These are phyloP conservation scores for Sebastes iracundus DNA, from an alignment of 2,797 vertebrate genomes.

Conservation along the genomic window DNA sequence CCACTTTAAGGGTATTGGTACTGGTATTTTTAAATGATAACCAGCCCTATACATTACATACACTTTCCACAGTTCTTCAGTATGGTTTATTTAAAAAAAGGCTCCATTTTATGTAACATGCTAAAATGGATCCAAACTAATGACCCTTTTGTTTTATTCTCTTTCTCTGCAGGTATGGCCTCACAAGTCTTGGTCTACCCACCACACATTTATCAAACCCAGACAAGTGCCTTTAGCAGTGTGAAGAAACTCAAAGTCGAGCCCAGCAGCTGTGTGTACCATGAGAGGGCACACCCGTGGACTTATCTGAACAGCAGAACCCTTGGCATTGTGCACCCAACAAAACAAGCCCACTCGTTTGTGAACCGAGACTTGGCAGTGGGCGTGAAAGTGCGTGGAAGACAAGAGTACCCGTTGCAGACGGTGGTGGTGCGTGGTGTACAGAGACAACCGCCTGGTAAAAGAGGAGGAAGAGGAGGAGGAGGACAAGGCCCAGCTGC, in stretches of 20 bases:
- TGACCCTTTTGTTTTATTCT: constrained; percentile 37
- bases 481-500: constrained; percentile 58
- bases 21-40: no score
- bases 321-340: constrained; percentile 90
- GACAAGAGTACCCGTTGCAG: constrained; percentile 90
- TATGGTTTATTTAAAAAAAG: neutral
- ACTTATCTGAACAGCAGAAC: constrained; percentile 96
- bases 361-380: constrained; percentile 89
- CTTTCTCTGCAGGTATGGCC: constrained; percentile 93
- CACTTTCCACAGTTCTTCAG: neutral
- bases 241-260: constrained; percentile 99
- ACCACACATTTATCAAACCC: constrained; percentile 99
- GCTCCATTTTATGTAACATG: neutral
- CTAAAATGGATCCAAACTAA: constrained; percentile 19
- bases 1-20: no score
- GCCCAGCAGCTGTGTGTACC: constrained; percentile 96
- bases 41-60: neutral
- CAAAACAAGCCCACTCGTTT: constrained; percentile 88
- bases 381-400: constrained; percentile 84
- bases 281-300: constrained; percentile 92
- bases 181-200: constrained; percentile 99
- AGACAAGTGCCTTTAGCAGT: constrained; percentile 99
- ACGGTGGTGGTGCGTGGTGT: constrained; percentile 92
- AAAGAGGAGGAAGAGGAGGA: constrained; percentile 55
- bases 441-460: constrained; percentile 80